These are phyloP conservation scores for Brachionus paranguensis DNA, from an alignment of 1,140 invertebrate genomes.

Conservation along the genomic window DNA sequence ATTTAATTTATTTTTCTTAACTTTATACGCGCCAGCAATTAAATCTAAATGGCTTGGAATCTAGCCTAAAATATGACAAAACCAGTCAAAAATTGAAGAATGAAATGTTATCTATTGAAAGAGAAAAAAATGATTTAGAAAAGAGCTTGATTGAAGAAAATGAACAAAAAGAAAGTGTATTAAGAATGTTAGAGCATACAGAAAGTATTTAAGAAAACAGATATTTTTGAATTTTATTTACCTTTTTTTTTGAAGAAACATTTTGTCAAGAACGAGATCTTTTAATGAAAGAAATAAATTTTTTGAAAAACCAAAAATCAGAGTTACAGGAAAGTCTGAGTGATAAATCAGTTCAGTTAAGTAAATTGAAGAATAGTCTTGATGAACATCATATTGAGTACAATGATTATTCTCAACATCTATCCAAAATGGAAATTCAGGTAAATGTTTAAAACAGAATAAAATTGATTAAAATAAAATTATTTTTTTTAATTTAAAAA, in stretches of 20 bases:
- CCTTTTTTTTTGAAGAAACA: neutral
- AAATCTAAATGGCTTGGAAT: neutral
- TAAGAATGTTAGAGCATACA: neutral
- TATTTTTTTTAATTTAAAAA: no score
- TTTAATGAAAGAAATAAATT: constrained; percentile 10
- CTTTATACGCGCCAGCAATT: constrained; percentile 15
- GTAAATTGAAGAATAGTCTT: neutral
- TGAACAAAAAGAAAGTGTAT: constrained; percentile 19
- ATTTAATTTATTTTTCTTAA: neutral
- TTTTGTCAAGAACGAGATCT: neutral
- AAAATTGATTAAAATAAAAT: neutral
- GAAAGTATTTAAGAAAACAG: neutral
- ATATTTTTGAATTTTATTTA: neutral
- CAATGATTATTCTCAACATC: neutral
- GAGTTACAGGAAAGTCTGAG: neutral
- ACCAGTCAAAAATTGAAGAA: constrained; percentile 13
- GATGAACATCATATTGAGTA: neutral
- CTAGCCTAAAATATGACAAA: neutral
- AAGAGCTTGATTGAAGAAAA: neutral
- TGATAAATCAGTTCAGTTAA: neutral
- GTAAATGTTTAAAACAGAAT: neutral
- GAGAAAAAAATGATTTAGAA: neutral
- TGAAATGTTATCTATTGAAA: neutral
- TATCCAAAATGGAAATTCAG: constrained; percentile 2
- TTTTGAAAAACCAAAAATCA: neutral